Percentiles rank a stretch among this genome's conserved stretches.
Evolutionary conservation across 2,888 invertebrate species (phyloP).

Genomic region (Epirrita christyi): DNA sequence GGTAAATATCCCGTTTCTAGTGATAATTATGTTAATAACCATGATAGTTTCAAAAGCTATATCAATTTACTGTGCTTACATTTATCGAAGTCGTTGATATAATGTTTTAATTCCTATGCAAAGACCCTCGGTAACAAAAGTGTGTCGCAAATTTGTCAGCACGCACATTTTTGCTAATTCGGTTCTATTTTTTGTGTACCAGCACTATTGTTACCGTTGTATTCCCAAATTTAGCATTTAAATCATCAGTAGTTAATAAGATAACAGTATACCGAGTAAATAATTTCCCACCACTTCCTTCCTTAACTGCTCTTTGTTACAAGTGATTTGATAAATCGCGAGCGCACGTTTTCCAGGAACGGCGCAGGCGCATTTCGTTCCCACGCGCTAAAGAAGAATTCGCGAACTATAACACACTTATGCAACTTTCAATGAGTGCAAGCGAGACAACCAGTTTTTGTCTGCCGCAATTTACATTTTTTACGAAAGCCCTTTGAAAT

Average conservation of each 20-base stretch:
- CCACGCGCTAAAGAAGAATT: slow-evolving; percentile 72
- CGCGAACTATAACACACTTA: slow-evolving; percentile 52
- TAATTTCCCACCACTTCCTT: slow-evolving; percentile 12
- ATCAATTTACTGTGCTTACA: neutral
- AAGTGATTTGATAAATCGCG: slow-evolving; percentile 72
- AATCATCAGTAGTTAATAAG: neutral
- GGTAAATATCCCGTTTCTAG: no score
- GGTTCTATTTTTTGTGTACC: no score
- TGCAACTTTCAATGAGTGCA: slow-evolving; percentile 35
- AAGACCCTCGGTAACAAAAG: no score
- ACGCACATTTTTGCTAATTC: no score
- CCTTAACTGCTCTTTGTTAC: slow-evolving; percentile 52
- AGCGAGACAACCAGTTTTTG: slow-evolving; percentile 40
- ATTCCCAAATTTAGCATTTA: no score
- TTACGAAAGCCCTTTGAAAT: slow-evolving; percentile 50
- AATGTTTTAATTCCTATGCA: no score
- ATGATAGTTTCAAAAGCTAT: no score
- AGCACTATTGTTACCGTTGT: no score
- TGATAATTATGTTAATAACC: no score
- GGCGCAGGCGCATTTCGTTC: slow-evolving; percentile 67
- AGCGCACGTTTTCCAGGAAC: slow-evolving; percentile 72
- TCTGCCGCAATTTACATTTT: slow-evolving; percentile 60
- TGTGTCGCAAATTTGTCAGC: no score
- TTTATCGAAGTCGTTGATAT: no score
- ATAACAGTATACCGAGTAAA: neutral